Percentiles rank a stretch among this genome's conserved stretches.
Evolutionary conservation across 2,888 invertebrate species (phyloP).

Genomic region (Apamea anceps): DNA sequence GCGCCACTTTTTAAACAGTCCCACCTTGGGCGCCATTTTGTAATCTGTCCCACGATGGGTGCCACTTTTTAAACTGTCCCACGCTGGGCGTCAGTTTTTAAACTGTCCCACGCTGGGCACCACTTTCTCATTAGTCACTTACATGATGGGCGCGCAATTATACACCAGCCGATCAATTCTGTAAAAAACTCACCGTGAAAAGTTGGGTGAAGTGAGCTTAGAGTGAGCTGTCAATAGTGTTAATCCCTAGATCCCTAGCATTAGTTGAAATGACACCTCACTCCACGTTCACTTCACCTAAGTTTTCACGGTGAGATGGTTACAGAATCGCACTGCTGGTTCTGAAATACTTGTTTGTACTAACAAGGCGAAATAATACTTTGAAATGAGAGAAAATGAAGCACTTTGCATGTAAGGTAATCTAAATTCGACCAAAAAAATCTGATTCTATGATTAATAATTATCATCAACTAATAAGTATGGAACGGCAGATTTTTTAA

Average conservation of each 20-base stretch:
- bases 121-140: not conserved
- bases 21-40: constrained; percentile 6
- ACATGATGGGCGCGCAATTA: not conserved
- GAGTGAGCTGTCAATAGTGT: too few relatives aligned
- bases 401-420: not conserved
- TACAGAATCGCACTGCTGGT: too few relatives aligned
- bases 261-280: too few relatives aligned
- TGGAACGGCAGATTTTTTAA: not conserved
- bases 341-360: not conserved
- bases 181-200: too few relatives aligned
- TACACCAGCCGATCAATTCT: too few relatives aligned
- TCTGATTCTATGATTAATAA: not conserved
- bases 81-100: not conserved
- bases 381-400: not conserved
- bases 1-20: not conserved
- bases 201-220: too few relatives aligned
- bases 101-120: constrained; percentile 6
- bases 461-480: too few relatives aligned
- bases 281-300: too few relatives aligned
- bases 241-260: too few relatives aligned
- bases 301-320: too few relatives aligned
- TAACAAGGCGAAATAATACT: not conserved
- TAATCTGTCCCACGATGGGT: not conserved
- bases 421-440: not conserved
- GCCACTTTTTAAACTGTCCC: not conserved